Base-by-base conservation (phyloP, 2,113 vertebrate genomes). In the Calonectris borealis region DNA sequence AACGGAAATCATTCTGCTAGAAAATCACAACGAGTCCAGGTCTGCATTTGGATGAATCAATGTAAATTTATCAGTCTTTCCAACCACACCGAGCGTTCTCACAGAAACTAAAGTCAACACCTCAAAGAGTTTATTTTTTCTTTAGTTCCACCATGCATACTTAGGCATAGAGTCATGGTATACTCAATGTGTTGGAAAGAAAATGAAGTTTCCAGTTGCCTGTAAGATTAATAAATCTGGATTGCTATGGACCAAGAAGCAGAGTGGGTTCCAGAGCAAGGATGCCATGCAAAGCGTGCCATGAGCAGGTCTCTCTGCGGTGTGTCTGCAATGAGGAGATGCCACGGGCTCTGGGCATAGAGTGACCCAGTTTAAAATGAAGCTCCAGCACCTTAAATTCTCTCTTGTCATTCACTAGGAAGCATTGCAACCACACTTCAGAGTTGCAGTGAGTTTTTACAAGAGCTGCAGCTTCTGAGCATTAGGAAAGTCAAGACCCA, bases 11-110 rank as follows among this genome's bases (percentile, higher is more conserved):
- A 27, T 88, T 72, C 16, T 26, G 10, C 65, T 82, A 83, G 55
- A 88, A 83, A 90, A 86, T 84, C 24, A 1, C 61, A 51, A 18
- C 10, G 81, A 81, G 34, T 92, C 57, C 34, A 54, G 17, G 19
- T 58, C 54, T 93, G 62, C 36, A 9, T 72, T 90, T 90, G 55
- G n/a, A 71, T 89, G 84, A 48, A 75, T 88, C 64, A 36, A 1
- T 86, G 69, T 70, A 46, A 86, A 83, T 92, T 49, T 86, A 34
- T 61, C 51, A 31, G 11, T 80, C 62, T 90, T 90, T 57, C 51
- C 38, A 82, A 7, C n/a, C 17, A 21, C 75, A 69, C 16, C 0
- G 0, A 55, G 40, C 11, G 2, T 80, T 83, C 75, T 75, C 42
- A 55, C 7, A 64, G 76, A 88, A 64, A 48, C 31, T 58, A 1